These are phyloP conservation scores for Tenthredo notha DNA, from an alignment of 2,888 invertebrate genomes.

Conservation along the genomic window DNA sequence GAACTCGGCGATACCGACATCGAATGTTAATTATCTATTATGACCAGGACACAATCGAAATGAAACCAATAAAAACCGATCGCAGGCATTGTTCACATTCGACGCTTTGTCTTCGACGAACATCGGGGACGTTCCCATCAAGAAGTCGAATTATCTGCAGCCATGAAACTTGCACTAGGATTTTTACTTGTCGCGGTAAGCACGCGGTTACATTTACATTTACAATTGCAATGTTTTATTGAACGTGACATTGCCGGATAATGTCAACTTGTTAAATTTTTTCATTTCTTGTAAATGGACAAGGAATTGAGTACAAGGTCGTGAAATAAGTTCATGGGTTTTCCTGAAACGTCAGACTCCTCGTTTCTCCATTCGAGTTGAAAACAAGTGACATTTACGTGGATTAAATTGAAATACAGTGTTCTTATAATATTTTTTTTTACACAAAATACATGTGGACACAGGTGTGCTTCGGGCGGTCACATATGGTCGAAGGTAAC, in stretches of 20 bases:
- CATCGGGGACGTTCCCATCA: neutral
- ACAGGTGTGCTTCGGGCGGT: constrained; percentile 46
- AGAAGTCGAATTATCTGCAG: neutral
- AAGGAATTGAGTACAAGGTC: constrained; percentile 31
- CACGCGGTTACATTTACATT: neutral
- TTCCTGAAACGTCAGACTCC: constrained; percentile 37
- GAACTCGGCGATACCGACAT: constrained; percentile 9
- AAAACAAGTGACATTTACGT: neutral
- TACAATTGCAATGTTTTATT: neutral
- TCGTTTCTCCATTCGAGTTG: neutral
- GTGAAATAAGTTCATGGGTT: constrained; percentile 22
- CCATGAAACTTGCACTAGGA: constrained; percentile 14
- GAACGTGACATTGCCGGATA: neutral
- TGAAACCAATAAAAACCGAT: constrained; percentile 44
- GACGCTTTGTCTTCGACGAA: constrained; percentile 46
- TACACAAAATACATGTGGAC: constrained; percentile 4
- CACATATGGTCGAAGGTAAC: constrained; percentile 50
- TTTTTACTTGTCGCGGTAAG: constrained; percentile 40
- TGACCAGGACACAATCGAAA: constrained; percentile 7
- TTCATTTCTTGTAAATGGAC: constrained; percentile 23
- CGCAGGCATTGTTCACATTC: constrained; percentile 36
- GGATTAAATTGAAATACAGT: neutral
- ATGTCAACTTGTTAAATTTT: neutral
- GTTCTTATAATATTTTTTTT: constrained; percentile 13
- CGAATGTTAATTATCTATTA: constrained; percentile 28